Evolutionary conservation across 2,113 vertebrate genomes (phyloP), one percentile per base, ranked within the genome.

Genomic region (Protobothrops mucrosquamatus): DNA sequence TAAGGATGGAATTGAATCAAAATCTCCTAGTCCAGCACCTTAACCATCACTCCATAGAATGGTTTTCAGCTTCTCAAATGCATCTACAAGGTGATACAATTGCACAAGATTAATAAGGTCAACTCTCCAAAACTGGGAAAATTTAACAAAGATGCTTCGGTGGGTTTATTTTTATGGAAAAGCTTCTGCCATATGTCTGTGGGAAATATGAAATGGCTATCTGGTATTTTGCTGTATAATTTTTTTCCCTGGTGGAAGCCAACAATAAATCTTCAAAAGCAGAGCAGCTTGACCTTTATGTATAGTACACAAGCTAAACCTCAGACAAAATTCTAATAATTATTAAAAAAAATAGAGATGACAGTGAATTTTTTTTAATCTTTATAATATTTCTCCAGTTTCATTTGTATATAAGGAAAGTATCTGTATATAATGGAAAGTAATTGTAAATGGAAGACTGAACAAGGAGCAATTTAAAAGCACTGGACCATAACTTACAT

Each of bases 241-340:
- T 81, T 81, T 81, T 81, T 81, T 34, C 34, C 14, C 74, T 43
- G 3, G 20, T 81, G 46, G n/a, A 92, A 18, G 3, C 64, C 46
- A 46, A 1, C 3, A 90, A 59, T 43, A 6, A 34, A 43, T 57
- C 22, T 81, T 94, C 61, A 90, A 85, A n/a, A 39, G 18, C 87
- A 91, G 81, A 34, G 93, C 81, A 94, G 54, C 3, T 39, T 90
- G n/a, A 57, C 23, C 29, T n/a, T 94, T 43, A 81, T 95, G 22
- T 4, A 89, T 11, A 46, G 22, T 4, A 89, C 14, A 46, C 9
- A 87, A 89, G 26, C 0, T 92, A 22, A 91, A 46, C 61, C 7
- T 59, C 0, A 39, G 3, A 0, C 10, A 23, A n/a, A 0, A 6
- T 89, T 92, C 8, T 91, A 29, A 29, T 59, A 93, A 90, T 2